Base-by-base conservation (phyloP, 2,888 invertebrate genomes). In the Synergus itoensis region DNA sequence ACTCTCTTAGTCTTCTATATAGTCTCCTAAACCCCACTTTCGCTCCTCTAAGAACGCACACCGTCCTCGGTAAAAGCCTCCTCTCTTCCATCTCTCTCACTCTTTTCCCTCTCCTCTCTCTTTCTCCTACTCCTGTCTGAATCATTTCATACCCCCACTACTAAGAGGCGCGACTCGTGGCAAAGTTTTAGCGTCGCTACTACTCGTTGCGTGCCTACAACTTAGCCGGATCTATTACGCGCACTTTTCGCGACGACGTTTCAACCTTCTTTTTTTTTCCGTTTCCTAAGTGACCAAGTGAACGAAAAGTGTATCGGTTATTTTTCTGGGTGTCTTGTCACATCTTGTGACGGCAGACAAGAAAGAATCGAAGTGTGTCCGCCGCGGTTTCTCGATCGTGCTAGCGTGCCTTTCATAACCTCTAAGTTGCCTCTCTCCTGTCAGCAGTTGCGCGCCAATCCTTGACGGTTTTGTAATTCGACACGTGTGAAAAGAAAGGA, bases 151-250 rank as follows among this genome's bases (percentile, higher is more conserved):
- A 79, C 78, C 75, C 78, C 63, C 75, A 53, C 63, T 81, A 77
- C 76, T 79, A 75, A 77, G 79, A 80, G 79, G 79, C 86, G 82
- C 86, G 87, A 89, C 89, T 90, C 89, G 90, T 88, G 89, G 89
- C 86, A 84, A 90, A 90, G 88, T 90, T 90, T 90, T 87, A 89
- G 88, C 90, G 87, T 90, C 88, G 88, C 86, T 86, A 86, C 83
- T 84, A 87, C 87, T 87, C 87, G 88, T 87, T 86, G 88, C 88
- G 88, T 89, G 86, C 87, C 89, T 88, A 88, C 88, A 88, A 89
- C 88, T 89, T 87, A 86, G 86, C 86, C 86, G 87, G 86, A 88
- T 89, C 88, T 89, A 87, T 89, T 87, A 86, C 89, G 86, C 87
- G 85, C 84, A 84, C 86, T 88, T 89, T 85, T 86, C 84, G 83